Evolutionary conservation across 2,888 invertebrate genomes (phyloP), one percentile per base, ranked within the genome.

Genomic region (Xylocampa areola): DNA sequence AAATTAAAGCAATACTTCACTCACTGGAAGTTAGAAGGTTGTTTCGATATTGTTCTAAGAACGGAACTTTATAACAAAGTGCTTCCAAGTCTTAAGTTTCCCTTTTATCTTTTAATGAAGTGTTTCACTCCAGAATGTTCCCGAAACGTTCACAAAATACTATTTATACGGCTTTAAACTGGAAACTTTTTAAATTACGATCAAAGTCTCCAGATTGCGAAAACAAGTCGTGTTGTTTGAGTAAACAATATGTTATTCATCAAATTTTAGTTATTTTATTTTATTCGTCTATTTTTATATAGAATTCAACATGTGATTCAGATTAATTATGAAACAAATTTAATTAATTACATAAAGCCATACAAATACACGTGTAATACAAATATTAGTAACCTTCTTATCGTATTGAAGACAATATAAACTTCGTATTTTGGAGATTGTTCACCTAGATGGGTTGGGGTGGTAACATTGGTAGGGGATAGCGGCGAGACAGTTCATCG

Each of bases 401-500:
- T 39, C 10, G 19, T 17, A 44, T 44, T 17, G n/a, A 19, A 61
- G 44, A 41, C 43, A 66, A 37, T 49, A 37, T 53, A 49, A 67
- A 50, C 35, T 45, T 41, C 40, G 43, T 66, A 60, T 73, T 72
- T 67, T 36, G 35, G 29, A 48, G 64, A 67, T 57, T 53, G 36
- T 62, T 72, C 43, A 57, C 51, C 50, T 41, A 52, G 50, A 58
- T 53, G 40, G 41, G 39, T 50, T 30, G 70, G 76, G 71, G 68
- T 60, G 66, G 71, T 44, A 41, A 53, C 59, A 8, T 21, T 35
- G 57, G 60, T 39, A 52, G 74, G 74, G 72, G 64, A 76, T 73
- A 71, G 52, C 59, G 83, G 68, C 87, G 85, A 86, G 90, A 87
- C 89, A 77, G 90, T 89, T 91, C 91, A 89, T 88, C 86, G 90